Evolutionary conservation across 2,797 vertebrate genomes (phyloP).

Genomic region (Spheniscus humboldti): DNA sequence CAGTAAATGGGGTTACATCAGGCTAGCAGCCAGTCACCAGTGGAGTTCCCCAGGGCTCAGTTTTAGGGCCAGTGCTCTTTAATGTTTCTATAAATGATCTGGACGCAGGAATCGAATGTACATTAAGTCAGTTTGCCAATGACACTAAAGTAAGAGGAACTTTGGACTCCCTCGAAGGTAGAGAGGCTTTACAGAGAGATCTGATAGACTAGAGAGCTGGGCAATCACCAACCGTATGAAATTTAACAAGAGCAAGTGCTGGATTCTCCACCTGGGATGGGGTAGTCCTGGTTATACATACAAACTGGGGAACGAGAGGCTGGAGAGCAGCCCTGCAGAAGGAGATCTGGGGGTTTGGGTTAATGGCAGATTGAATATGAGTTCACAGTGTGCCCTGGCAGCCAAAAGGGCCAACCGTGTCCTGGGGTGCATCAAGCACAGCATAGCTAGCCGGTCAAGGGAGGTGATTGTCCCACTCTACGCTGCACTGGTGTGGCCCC

Average conservation of each 20-base stretch:
- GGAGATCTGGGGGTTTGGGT: neutral
- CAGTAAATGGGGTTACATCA: neutral
- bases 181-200: neutral
- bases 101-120: neutral
- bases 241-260: neutral
- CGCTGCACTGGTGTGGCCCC: neutral
- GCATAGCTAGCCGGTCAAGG: fast-evolving
- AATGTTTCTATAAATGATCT: neutral
- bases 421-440: neutral
- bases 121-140: neutral
- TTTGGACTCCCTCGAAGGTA: neutral
- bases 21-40: neutral
- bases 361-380: neutral
- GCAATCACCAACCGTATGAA: neutral
- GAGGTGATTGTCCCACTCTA: neutral
- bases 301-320: fast-evolving
- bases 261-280: neutral
- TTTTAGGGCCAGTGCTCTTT: neutral
- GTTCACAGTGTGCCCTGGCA: neutral
- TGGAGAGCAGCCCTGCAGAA: neutral
- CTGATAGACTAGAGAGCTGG: neutral
- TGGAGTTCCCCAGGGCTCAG: neutral
- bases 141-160: neutral
- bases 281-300: neutral
- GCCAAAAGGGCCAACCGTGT: neutral